Evolutionary conservation across 1,140 invertebrate genomes (phyloP), one percentile per base, ranked within the genome.

Genomic region (Sinella curviseta): DNA sequence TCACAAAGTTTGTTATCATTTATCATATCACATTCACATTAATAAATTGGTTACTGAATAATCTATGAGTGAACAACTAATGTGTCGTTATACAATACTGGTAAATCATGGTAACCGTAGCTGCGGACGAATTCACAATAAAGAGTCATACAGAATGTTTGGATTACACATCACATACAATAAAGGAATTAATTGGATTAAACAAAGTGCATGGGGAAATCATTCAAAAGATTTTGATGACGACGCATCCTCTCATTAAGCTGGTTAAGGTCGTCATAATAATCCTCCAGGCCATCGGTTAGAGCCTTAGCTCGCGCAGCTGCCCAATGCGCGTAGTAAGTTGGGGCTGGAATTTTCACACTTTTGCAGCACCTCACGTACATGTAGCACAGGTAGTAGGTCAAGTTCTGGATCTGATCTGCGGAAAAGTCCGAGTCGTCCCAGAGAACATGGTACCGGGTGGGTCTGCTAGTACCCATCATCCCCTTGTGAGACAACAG

Each of bases 311-410:
- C 94, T 67, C 96, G 89, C 77, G 92, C 92, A 17, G 95, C 95
- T n/a, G 93, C 95, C 77, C 97, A 90, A 89, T 98, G 95, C 31
- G 96, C 95, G 87, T 97, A 97, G 87, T 97, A 97, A 0, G 95
- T 96, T 0, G 96, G 95, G 0, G 96, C 93, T 0, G 96, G 96
- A 88, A 97, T 97, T 17, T 94, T 96, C 0, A 98, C 95, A 1
- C 94, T 90, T 76, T 95, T 90, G 74, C 92, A 93, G 86, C 96
- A 98, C 24, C 96, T 90, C 1, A 93, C 90, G 86, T 95, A 97
- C 87, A 96, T 89, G 85, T 97, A 94, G 86, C 96, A 98, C 26
- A 98, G 86, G 85, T 93, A 92, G 87, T 94, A 97, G 0, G 95
- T 94, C 76, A 97, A 85, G 80, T 91, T 87, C 86, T 97, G 93